A percentile compares a stretch with the other conserved stretches of the same genome.
These are phyloP conservation scores for Stegophylla sp. DNA, from an alignment of 2,888 invertebrate species.

Conservation along the genomic window DNA sequence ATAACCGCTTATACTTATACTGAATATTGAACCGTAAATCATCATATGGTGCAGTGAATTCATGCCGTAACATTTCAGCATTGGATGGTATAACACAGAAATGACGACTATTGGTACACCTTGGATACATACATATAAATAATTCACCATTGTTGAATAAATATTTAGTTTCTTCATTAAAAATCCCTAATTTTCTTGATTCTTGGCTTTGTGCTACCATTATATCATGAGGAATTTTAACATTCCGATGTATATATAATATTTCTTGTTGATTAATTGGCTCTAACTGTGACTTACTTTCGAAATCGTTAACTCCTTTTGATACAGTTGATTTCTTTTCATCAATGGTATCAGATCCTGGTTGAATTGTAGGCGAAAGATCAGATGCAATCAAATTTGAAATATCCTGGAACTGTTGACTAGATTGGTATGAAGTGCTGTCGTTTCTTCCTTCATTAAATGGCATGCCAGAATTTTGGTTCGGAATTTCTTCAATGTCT, in stretches of 20 bases:
- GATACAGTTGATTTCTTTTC: conserved; percentile 20
- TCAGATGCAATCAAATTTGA: conserved; percentile 32
- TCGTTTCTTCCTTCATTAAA: conserved; percentile 22
- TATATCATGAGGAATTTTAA: neutral
- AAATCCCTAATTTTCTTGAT: conserved; percentile 6
- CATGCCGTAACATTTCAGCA: conserved; percentile 43
- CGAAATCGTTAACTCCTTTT: neutral
- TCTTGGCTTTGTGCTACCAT: conserved; percentile 19
- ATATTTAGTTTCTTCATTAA: neutral
- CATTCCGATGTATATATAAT: conserved; percentile 18
- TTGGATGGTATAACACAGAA: conserved; percentile 39
- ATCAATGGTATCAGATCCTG: conserved; percentile 22
- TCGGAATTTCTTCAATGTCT: conserved; percentile 11
- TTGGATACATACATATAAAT: conserved; percentile 45
- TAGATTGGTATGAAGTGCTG: conserved; percentile 10
- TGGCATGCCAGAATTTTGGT: conserved; percentile 3
- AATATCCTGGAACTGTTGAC: conserved; percentile 47
- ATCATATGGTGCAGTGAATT: conserved; percentile 53
- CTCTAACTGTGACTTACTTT: conserved; percentile 1
- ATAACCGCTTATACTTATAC: conserved; percentile 50
- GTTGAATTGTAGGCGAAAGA: conserved; percentile 22
- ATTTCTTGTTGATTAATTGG: conserved; percentile 9
- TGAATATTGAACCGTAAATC: conserved; percentile 52
- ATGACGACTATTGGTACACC: conserved; percentile 32
- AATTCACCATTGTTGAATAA: conserved; percentile 38